These are phyloP conservation scores for Albula goreensis DNA, from an alignment of 2,113 vertebrate species.

Conservation along the genomic window DNA sequence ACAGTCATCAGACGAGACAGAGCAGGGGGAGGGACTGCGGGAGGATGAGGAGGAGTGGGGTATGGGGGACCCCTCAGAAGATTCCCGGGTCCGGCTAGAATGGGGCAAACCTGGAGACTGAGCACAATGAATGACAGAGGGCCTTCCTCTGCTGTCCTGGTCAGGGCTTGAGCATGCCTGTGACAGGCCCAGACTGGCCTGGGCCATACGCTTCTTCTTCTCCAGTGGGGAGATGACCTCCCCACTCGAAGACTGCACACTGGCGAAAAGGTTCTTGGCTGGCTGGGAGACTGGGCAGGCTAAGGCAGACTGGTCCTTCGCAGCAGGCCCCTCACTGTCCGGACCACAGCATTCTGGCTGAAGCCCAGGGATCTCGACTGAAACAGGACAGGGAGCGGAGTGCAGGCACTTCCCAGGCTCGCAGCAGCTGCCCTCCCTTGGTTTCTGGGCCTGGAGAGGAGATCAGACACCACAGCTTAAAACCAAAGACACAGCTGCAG, in stretches of 20 bases:
- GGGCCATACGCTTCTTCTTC: constrained; percentile 90
- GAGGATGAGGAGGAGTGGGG: constrained; percentile 68
- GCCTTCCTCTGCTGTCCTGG: constrained; percentile 61
- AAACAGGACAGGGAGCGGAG: background rate
- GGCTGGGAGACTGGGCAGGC: constrained; percentile 56
- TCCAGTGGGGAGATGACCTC: constrained; percentile 90
- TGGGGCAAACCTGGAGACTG: constrained; percentile 54
- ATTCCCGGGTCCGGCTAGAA: constrained; percentile 49
- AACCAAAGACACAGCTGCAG: background rate
- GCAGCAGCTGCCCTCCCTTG: constrained; percentile 42
- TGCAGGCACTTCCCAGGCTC: constrained; percentile 49
- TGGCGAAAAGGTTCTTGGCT: constrained; percentile 62
- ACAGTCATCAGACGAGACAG: constrained; percentile 70
- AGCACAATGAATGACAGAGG: constrained; percentile 70
- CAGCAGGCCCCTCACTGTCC: constrained; percentile 11
- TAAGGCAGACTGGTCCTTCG: constrained; percentile 42
- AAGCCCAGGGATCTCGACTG: constrained; percentile 39
- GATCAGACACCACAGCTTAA: background rate
- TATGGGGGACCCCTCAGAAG: constrained; percentile 67
- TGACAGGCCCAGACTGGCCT: constrained; percentile 72
- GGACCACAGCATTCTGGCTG: constrained; percentile 41
- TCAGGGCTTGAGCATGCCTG: constrained; percentile 32
- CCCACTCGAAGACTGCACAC: constrained; percentile 64
- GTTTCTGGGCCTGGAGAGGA: constrained; percentile 40
- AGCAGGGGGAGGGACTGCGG: constrained; percentile 65